Percentiles rank a stretch among this genome's conserved stretches.
These are phyloP conservation scores for Drosophila ficusphila DNA, from an alignment of 1,140 invertebrate species.

Conservation along the genomic window DNA sequence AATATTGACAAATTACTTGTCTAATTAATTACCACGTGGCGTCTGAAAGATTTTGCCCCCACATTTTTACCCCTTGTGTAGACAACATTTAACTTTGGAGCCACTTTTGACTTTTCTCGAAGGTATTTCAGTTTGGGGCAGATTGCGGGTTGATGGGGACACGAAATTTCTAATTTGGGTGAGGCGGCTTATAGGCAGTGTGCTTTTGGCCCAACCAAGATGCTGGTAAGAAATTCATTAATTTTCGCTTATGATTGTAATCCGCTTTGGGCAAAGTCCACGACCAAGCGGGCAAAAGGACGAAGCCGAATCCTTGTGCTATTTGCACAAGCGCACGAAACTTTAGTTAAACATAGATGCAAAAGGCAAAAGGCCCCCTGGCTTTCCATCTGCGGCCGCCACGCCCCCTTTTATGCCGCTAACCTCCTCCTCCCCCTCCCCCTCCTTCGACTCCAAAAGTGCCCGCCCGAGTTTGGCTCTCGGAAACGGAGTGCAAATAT, in stretches of 20 bases:
- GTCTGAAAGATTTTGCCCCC: neutral
- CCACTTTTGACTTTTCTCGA: constrained; percentile 54
- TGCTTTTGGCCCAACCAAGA: constrained; percentile 52
- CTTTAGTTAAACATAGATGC: constrained; percentile 70
- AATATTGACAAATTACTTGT: constrained; percentile 66
- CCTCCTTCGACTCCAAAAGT: neutral
- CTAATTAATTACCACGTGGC: constrained; percentile 65
- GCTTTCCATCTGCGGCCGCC: constrained; percentile 20
- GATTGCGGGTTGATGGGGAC: neutral
- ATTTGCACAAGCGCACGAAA: constrained; percentile 71
- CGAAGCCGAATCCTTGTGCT: constrained; percentile 54
- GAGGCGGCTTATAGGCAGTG: neutral
- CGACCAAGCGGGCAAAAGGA: constrained; percentile 33
- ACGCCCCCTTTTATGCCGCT: neutral
- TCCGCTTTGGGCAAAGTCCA: constrained; percentile 49
- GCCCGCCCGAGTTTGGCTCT: constrained; percentile 40
- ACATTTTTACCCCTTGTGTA: neutral
- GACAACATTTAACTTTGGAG: constrained; percentile 45
- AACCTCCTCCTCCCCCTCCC: neutral
- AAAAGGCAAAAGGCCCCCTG: constrained; percentile 51
- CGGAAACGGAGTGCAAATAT: constrained; percentile 64
- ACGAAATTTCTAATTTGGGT: constrained; percentile 7
- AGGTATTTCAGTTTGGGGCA: neutral
- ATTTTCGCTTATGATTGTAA: constrained; percentile 75
- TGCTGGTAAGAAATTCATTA: constrained; percentile 65